phyloP scores from a whole-genome alignment of 2,797 vertebrate species.

The Trachops cirrhosus region DNA sequence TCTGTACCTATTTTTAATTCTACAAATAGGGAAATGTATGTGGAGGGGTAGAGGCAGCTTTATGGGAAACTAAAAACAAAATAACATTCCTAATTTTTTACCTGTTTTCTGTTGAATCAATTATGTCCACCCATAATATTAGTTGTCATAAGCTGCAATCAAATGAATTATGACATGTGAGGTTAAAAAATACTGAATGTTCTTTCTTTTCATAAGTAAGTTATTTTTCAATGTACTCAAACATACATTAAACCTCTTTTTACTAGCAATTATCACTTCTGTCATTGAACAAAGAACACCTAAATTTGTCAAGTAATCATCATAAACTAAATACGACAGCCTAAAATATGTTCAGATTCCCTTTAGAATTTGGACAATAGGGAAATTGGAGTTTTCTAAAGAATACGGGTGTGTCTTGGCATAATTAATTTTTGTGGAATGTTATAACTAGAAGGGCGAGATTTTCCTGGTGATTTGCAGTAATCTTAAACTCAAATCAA shows the following conservation, averaged over 20 bases:
- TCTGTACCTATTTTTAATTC: not conserved
- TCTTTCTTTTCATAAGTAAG: slow-evolving; percentile 28
- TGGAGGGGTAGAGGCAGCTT: not conserved
- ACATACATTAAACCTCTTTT: not conserved
- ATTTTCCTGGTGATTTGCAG: not conserved
- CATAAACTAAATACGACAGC: not conserved
- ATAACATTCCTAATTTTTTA: not conserved
- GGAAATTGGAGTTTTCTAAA: not conserved
- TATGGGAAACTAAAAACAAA: not conserved
- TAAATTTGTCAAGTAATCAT: not conserved
- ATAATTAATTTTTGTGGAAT: not conserved
- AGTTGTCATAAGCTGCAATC: not conserved
- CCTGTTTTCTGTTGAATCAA: not conserved
- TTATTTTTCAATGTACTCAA: slow-evolving; percentile 2
- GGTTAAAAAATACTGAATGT: not conserved
- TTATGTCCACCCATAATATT: not conserved
- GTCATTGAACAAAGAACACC: not conserved
- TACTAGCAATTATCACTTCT: not conserved
- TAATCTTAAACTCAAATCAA: not conserved
- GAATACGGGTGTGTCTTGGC: not conserved
- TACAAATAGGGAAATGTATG: not conserved
- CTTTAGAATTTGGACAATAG: not conserved
- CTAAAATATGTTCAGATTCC: not conserved
- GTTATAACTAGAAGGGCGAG: not conserved
- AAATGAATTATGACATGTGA: not conserved